Percentiles rank a stretch among this genome's conserved stretches.
phyloP scores from a whole-genome alignment of 1,140 invertebrate genomes.

The Tetramorium parvispinum region DNA sequence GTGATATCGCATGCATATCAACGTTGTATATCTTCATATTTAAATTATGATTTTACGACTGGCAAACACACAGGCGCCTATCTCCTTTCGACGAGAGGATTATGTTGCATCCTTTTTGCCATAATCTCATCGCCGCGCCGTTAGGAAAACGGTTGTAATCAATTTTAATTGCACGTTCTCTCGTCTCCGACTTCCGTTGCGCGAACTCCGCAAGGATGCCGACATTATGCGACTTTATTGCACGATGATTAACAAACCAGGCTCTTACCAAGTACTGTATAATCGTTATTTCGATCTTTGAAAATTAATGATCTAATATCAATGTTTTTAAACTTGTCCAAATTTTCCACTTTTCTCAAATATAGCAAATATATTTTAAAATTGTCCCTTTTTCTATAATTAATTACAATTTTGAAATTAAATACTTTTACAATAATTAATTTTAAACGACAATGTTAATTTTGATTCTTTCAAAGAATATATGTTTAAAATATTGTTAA shows the following conservation, averaged over 20 bases:
- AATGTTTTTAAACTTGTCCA: background rate
- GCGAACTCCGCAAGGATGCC: background rate
- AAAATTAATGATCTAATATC: background rate
- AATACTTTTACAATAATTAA: background rate
- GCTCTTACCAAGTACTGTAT: background rate
- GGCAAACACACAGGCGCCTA: background rate
- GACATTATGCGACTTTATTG: conserved; percentile 26
- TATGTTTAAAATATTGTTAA: no score
- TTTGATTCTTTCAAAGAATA: no score
- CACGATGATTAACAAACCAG: background rate
- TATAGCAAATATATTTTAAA: background rate
- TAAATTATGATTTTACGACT: background rate
- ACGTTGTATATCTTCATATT: background rate
- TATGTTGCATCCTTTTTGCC: background rate
- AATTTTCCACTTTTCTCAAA: background rate
- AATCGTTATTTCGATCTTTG: conserved; percentile 1
- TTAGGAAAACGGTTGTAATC: conserved; percentile 36
- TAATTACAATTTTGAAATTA: background rate
- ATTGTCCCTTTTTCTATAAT: background rate
- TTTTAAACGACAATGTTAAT: no score
- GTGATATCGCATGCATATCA: conserved; percentile 36
- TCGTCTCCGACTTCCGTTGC: background rate
- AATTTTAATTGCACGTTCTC: conserved; percentile 30
- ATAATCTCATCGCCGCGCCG: conserved; percentile 13
- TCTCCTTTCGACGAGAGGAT: background rate